These are phyloP conservation scores for Phocoena sinus DNA, from an alignment of 2,113 vertebrate species.

Conservation along the genomic window DNA sequence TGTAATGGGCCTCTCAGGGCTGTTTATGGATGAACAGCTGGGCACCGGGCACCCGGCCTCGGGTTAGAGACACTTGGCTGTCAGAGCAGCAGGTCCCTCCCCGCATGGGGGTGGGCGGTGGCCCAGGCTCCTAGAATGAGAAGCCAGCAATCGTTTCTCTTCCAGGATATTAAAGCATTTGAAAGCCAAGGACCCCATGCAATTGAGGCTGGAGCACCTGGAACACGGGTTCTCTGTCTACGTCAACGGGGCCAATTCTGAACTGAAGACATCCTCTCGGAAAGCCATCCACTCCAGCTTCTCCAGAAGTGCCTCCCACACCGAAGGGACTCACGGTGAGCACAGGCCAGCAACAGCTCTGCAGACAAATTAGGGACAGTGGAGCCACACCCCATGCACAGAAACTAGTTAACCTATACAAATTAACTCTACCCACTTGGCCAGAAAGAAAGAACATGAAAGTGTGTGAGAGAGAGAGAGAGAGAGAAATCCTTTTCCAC, in stretches of 20 bases:
- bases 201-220: slow-evolving; percentile 87
- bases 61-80: fast-evolving
- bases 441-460: neutral
- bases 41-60: neutral
- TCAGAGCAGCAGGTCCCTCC: neutral
- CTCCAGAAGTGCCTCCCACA: slow-evolving; percentile 69
- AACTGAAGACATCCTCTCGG: slow-evolving; percentile 74
- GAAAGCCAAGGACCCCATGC: slow-evolving; percentile 84
- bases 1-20: neutral
- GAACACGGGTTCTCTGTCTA: slow-evolving; percentile 96
- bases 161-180: slow-evolving; percentile 86
- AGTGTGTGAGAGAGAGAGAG: neutral
- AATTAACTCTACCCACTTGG: neutral
- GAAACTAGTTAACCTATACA: neutral
- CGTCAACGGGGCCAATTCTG: slow-evolving; percentile 94
- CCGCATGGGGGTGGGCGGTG: neutral
- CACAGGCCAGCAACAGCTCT: neutral
- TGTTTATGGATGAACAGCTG: neutral
- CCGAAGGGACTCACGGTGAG: slow-evolving; percentile 82
- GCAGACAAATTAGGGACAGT: neutral
- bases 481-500: neutral
- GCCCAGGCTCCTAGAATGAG: neutral
- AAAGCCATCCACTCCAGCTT: slow-evolving; percentile 55
- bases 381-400: neutral
- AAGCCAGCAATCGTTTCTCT: slow-evolving; percentile 1